Base-by-base conservation (phyloP, 2,113 vertebrate genomes). In the Malaclemys terrapin region DNA sequence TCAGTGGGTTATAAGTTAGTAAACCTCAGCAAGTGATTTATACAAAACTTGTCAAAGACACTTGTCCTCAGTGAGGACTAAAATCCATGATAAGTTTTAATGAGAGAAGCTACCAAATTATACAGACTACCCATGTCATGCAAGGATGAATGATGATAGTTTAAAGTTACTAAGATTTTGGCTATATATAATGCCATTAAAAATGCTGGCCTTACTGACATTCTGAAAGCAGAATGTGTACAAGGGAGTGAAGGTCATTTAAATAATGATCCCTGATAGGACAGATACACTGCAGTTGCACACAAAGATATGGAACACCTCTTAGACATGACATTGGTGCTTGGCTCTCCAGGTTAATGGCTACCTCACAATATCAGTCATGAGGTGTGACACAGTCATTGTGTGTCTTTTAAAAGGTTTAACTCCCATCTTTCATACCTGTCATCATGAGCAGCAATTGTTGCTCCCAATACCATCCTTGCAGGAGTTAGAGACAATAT, bases 401-500 rank as follows among this genome's bases (percentile, higher is more conserved):
- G 57, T 8, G 56, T 19, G 84, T 17, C 17, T n/a, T 2, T 14
- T 84, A 49, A 54, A 81, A 54, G 38, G 3, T 89, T 4, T 83
- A 82, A 95, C 49, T 5, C 8, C 0, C 50, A 62, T 83, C 54
- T 95, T 93, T 90, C 94, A 2, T 98, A 99, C 99, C 99, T 99
- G 98, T 99, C 99, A 25, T 99, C 99, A 49, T 99, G 99, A 78
- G 99, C 98, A n/a, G 98, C 98, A 95, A 99, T 99, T 97, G 99
- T 99, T 97, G 99, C 98, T 93, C 99, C 99, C 95, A 99, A 99
- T 91, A 99, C 99, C 97, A 99, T 99, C 97, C 99, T 99, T 85
- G 99, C 99, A 45, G 99, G 99, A 13, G 99, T 99, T 97, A 99
- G 99, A 82, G 99, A 99, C 85, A 99, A 98, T 96, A 99, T 99